Evolutionary conservation across 2,113 vertebrate species (phyloP).

Genomic region (Malurus cyaneus): DNA sequence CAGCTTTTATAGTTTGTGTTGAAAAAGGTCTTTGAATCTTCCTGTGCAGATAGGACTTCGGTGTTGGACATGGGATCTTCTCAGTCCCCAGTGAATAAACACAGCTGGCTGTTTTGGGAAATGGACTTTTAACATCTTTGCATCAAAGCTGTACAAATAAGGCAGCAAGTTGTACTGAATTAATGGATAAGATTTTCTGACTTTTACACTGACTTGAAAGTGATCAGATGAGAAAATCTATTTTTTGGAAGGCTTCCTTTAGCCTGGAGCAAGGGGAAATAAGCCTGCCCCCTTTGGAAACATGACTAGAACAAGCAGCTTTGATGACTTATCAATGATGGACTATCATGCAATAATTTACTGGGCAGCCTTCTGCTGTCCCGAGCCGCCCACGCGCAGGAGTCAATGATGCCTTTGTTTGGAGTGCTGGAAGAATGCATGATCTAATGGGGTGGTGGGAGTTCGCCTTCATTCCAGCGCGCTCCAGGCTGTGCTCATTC

Average conservation of each 20-base stretch:
- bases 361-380: constrained; percentile 40
- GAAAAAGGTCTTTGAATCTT: constrained; percentile 32
- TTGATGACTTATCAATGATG: constrained; percentile 21
- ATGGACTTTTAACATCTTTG: constrained; percentile 9
- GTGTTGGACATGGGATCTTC: constrained; percentile 3
- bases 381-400: constrained; percentile 70
- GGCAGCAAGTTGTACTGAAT: not conserved
- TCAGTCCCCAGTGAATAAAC: constrained; percentile 45
- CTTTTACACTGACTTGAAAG: not conserved
- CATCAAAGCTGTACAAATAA: constrained; percentile 52
- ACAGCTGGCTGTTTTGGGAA: constrained; percentile 43
- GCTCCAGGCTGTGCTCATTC: constrained; percentile 44
- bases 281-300: not conserved
- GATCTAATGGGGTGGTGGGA: constrained; percentile 84
- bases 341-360: constrained; percentile 53
- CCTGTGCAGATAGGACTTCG: constrained; percentile 22
- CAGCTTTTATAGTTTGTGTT: not conserved
- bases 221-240: not conserved
- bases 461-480: constrained; percentile 68
- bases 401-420: constrained; percentile 89
- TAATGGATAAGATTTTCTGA: not conserved
- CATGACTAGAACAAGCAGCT: constrained; percentile 2
- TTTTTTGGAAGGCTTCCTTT: not conserved
- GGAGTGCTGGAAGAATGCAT: constrained; percentile 78
- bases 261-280: not conserved